Base-by-base conservation (phyloP, 2,113 vertebrate species). In the Noctilio leporinus region DNA sequence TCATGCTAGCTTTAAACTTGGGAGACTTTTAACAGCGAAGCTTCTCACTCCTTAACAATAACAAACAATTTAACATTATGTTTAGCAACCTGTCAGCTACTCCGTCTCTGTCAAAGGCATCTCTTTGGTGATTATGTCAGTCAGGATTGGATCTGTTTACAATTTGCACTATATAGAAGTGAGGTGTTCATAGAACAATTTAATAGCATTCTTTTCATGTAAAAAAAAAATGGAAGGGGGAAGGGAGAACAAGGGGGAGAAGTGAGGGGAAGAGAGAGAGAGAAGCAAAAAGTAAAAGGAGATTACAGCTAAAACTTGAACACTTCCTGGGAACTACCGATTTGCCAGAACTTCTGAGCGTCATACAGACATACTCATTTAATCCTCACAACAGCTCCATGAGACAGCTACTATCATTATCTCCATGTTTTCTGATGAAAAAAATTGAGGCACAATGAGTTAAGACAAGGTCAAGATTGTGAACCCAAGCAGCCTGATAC, bases 11-110 rank as follows among this genome's bases (percentile, higher is more conserved):
- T 97, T 98, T 97, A 95, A 97, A 97, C 95, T 93, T 91, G 80
- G 70, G 88, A 97, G 86, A 91, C 57, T 92, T 96, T 95, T 91
- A 93, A 95, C 96, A 97, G 94, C 95, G 96, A 95, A 92, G 85
- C 96, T 97, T 97, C 88, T 89, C 88, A 97, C 77, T 97, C 96
- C 86, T 93, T 93, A 97, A 96, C 78, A 96, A 97, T 97, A 96
- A 96, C 97, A 97, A 97, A 97, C 95, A 97, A 86, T 97, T 96
- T 97, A 96, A 89, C 91, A 91, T 89, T 95, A 88, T 95, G 95
- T 96, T 97, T 93, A 95, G 96, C 78, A 87, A 75, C 92, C 93
- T 96, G 95, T 94, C 96, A 96, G 91, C 82, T 93, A 72, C 72
- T 98, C 88, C 47, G 85, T 96, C 88, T 97, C 73, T 97, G 94